These are phyloP conservation scores for Chirona hameri DNA, from an alignment of 2,888 invertebrate species.

Conservation along the genomic window DNA sequence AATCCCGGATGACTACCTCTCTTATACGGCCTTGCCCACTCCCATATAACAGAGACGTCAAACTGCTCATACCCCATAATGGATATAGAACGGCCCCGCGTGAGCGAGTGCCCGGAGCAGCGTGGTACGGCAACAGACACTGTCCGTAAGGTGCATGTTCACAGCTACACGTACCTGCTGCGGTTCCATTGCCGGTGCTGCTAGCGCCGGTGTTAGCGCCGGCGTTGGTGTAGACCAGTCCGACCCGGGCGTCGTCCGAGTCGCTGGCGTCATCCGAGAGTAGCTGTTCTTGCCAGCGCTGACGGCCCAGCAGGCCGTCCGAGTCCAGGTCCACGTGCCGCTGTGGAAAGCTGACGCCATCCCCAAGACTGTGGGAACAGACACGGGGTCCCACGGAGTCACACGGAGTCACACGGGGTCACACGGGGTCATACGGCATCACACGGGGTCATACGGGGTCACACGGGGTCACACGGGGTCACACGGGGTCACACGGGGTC, in stretches of 20 bases:
- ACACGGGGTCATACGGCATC: background rate
- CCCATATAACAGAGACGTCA: no score
- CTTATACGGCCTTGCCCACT: no score
- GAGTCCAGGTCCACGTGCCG: slow-evolving; percentile 39
- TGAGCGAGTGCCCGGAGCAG: no score
- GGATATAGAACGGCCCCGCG: no score
- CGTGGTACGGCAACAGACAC: no score
- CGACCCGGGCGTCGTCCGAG: background rate
- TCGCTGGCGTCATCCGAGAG: background rate
- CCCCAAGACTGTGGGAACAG: background rate
- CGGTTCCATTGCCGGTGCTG: no score
- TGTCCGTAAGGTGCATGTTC: no score
- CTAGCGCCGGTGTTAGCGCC: background rate
- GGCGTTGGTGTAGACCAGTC: background rate
- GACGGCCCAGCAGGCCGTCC: slow-evolving; percentile 38
- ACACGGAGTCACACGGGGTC: slow-evolving; percentile 2
- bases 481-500: slow-evolving; percentile 27
- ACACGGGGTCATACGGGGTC: background rate
- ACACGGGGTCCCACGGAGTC: background rate
- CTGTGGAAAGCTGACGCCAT: slow-evolving; percentile 34
- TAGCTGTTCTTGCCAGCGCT: slow-evolving; percentile 36
- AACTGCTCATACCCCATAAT: no score
- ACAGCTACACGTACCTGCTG: no score
- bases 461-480: background rate
- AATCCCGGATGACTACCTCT: no score